phyloP scores from a whole-genome alignment of 2,797 vertebrate species.

The Esox masquinongy region DNA sequence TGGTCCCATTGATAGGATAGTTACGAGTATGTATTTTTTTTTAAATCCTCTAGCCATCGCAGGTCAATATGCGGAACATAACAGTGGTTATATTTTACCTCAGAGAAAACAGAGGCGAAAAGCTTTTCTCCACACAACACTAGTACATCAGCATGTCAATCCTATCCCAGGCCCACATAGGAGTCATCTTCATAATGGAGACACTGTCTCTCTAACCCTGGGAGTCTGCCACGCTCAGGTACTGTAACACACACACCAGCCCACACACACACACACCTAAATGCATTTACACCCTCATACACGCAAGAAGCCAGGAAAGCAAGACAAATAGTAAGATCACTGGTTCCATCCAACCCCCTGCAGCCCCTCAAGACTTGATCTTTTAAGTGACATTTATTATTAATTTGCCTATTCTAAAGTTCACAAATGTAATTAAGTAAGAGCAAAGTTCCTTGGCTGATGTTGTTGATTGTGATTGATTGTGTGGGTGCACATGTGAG shows the following conservation, averaged over 20 bases:
- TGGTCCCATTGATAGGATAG: too few species aligned
- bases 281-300: not conserved
- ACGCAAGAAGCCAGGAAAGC: not conserved
- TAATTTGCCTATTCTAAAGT: conserved; percentile 33
- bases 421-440: conserved; percentile 38
- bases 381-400: conserved; percentile 36
- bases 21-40: too few species aligned
- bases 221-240: conserved; percentile 7
- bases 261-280: conserved; percentile 2
- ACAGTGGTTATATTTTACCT: not conserved
- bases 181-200: conserved; percentile 19
- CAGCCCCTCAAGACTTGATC: conserved; percentile 5
- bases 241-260: conserved; percentile 17
- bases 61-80: too few species aligned
- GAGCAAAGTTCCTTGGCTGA: conserved; percentile 29
- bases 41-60: too few species aligned
- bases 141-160: not conserved
- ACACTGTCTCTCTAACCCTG: conserved; percentile 1
- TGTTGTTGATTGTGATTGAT: conserved; percentile 35
- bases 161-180: not conserved
- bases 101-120: not conserved
- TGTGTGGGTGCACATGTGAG: conserved; percentile 23
- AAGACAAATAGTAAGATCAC: not conserved
- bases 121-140: not conserved
- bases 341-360: not conserved